Percentiles rank a stretch among this genome's conserved stretches.
These are phyloP conservation scores for Maccullochella peelii DNA, from an alignment of 2,113 vertebrate species.

Conservation along the genomic window DNA sequence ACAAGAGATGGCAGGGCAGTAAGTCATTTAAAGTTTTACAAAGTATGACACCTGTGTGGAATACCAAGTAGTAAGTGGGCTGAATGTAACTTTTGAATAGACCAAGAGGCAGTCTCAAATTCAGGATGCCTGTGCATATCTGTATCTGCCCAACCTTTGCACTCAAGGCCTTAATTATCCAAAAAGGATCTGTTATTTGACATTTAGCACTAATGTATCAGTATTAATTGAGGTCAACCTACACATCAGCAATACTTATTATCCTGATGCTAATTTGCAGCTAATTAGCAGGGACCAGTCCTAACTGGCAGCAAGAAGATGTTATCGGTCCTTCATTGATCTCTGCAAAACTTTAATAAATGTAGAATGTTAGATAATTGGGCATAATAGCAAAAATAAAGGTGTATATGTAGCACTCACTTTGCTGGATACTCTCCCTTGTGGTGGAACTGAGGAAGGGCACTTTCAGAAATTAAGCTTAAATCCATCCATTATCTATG, in stretches of 20 bases:
- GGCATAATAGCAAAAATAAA: neutral
- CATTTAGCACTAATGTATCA: slow-evolving; percentile 65
- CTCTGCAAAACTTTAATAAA: slow-evolving; percentile 12
- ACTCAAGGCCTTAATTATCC: slow-evolving; percentile 67
- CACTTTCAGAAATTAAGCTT: neutral
- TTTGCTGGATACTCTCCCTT: neutral
- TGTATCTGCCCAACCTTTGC: slow-evolving; percentile 53
- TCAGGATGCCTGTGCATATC: slow-evolving; percentile 32
- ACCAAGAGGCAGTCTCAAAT: slow-evolving; percentile 35
- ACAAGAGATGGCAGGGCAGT: slow-evolving; percentile 70
- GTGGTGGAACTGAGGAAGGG: neutral
- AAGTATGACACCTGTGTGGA: slow-evolving; percentile 74
- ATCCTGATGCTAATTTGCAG: slow-evolving; percentile 49
- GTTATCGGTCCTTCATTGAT: slow-evolving; percentile 41
- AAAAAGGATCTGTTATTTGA: slow-evolving; percentile 62
- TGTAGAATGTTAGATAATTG: neutral
- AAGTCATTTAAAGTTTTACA: slow-evolving; percentile 82
- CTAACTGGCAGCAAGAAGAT: slow-evolving; percentile 59
- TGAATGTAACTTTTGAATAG: slow-evolving; percentile 34
- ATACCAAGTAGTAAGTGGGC: slow-evolving; percentile 69
- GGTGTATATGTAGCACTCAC: neutral
- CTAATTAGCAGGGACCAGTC: slow-evolving; percentile 50
- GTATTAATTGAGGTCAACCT: slow-evolving; percentile 54
- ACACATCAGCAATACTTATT: slow-evolving; percentile 51
- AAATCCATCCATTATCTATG: too few species aligned